phyloP scores from a whole-genome alignment of 2,113 vertebrate species.

The Drymodes brunneopygia region DNA sequence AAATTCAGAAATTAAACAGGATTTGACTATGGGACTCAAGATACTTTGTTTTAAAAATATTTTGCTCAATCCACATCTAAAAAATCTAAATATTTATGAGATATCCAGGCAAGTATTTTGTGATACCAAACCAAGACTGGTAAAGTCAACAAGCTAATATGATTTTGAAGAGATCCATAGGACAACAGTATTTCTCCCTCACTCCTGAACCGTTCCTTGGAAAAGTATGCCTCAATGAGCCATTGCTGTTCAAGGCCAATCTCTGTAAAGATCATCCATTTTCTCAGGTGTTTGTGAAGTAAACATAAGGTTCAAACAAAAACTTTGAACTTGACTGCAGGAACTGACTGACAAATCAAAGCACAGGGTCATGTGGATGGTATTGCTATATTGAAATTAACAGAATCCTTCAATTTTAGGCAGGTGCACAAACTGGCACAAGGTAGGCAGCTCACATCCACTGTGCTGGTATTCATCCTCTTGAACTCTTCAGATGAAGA shows the following conservation, averaged over 20 bases:
- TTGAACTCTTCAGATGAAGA: not conserved
- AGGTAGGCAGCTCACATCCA: not conserved
- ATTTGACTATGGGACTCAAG: not conserved
- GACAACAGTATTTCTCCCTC: not conserved
- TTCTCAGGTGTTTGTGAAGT: not conserved
- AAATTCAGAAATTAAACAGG: not conserved
- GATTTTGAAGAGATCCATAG: not conserved
- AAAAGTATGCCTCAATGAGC: not conserved
- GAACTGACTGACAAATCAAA: not conserved
- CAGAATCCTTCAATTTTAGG: not conserved
- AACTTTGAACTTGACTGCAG: not conserved
- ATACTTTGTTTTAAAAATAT: not conserved
- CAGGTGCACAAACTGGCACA: not conserved
- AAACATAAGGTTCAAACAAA: not conserved
- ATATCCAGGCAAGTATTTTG: not conserved
- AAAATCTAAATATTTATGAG: not conserved
- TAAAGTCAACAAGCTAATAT: not conserved
- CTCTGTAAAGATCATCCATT: not conserved
- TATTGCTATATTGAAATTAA: not conserved
- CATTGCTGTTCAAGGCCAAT: not conserved
- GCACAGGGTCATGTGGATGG: not conserved
- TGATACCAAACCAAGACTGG: not conserved
- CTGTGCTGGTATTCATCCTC: not conserved
- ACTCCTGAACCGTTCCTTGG: not conserved
- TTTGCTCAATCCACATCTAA: not conserved